Evolutionary conservation across 2,797 vertebrate species (phyloP).

Genomic region (Alca torda): DNA sequence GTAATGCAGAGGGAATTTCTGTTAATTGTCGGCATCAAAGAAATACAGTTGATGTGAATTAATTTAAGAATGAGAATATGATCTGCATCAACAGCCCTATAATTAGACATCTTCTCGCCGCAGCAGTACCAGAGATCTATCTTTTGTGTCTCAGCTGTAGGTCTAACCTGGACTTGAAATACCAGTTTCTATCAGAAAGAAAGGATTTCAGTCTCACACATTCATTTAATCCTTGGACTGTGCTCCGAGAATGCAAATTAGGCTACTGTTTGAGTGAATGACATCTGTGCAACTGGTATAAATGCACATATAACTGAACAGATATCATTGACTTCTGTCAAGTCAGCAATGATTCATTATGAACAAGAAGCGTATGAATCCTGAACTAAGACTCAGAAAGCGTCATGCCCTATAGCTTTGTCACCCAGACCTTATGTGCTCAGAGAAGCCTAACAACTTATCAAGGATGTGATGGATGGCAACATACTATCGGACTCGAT

Average conservation of each 20-base stretch:
- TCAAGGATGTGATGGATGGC: not conserved
- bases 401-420: not conserved
- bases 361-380: not conserved
- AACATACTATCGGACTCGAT: not conserved
- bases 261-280: not conserved
- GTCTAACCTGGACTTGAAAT: not conserved
- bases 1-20: not conserved
- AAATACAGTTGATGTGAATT: not conserved
- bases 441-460: not conserved
- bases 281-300: not conserved
- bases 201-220: not conserved
- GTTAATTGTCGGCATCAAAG: not conserved
- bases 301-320: not conserved
- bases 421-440: not conserved
- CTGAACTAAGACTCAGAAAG: not conserved
- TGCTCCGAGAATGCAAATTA: constrained; percentile 11
- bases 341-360: not conserved
- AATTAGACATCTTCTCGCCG: not conserved
- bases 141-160: not conserved
- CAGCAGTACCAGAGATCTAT: not conserved
- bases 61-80: not conserved
- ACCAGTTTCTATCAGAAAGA: not conserved
- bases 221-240: not conserved
- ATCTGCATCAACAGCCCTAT: not conserved
- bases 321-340: not conserved